These are phyloP conservation scores for Ips typographus DNA, from an alignment of 1,140 invertebrate species.

Conservation along the genomic window DNA sequence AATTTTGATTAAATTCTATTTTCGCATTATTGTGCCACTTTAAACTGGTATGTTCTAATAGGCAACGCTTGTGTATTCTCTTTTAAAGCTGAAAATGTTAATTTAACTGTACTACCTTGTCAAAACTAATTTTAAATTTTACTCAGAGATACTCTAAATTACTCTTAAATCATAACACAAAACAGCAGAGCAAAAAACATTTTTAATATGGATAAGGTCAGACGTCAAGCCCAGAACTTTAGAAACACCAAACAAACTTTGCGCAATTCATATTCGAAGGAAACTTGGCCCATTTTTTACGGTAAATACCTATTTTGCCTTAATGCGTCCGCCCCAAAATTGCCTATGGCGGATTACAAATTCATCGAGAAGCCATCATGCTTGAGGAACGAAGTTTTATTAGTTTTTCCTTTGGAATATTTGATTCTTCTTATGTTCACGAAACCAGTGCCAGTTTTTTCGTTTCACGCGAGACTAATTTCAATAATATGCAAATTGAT, in stretches of 20 bases:
- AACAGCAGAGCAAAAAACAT: conserved; percentile 4
- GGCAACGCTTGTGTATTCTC: too few relatives aligned
- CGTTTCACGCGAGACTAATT: not conserved
- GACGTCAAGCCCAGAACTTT: conserved; percentile 8
- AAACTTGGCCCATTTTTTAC: conserved; percentile 10
- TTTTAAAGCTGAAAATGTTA: too few relatives aligned
- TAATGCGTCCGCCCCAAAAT: conserved; percentile 8
- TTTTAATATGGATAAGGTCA: not conserved
- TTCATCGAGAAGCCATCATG: conserved; percentile 42
- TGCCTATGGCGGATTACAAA: conserved; percentile 33
- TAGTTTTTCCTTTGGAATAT: too few relatives aligned
- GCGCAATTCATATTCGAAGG: not conserved
- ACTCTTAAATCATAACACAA: too few relatives aligned
- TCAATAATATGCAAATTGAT: conserved; percentile 6
- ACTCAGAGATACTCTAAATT: too few relatives aligned
- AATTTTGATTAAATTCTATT: conserved; percentile 5
- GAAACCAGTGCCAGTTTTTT: too few relatives aligned
- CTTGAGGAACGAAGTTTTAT: conserved; percentile 46
- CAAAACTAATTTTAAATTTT: too few relatives aligned
- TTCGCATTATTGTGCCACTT: too few relatives aligned
- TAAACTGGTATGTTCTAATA: too few relatives aligned
- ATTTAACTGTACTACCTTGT: too few relatives aligned
- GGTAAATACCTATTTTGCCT: conserved; percentile 6
- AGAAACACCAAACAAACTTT: not conserved
- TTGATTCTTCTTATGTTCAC: too few relatives aligned